These are phyloP conservation scores for Lipophrys pholis DNA, from an alignment of 2,113 vertebrate species.

Conservation along the genomic window DNA sequence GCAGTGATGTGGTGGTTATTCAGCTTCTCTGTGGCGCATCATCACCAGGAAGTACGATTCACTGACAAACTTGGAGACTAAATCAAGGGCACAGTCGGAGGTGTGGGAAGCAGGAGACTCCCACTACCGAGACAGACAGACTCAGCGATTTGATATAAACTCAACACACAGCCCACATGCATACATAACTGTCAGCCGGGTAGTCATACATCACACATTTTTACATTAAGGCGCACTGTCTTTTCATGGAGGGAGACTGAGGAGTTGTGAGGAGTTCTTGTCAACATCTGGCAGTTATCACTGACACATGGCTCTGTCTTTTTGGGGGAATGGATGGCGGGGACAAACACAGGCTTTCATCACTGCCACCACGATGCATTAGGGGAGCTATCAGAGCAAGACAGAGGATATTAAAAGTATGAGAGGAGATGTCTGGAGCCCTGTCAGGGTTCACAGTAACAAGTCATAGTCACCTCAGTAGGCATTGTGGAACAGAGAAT, in stretches of 20 bases:
- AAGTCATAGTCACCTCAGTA: slow-evolving; percentile 46
- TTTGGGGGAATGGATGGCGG: slow-evolving; percentile 56
- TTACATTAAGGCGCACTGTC: slow-evolving; percentile 27
- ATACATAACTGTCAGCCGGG: slow-evolving; percentile 54
- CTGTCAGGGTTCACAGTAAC: slow-evolving; percentile 54
- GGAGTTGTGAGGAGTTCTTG: slow-evolving; percentile 55
- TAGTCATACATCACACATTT: slow-evolving; percentile 26
- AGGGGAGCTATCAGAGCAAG: slow-evolving; percentile 72
- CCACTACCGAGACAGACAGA: slow-evolving; percentile 17
- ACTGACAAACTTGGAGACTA: slow-evolving; percentile 60
- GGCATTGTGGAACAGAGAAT: slow-evolving; percentile 30
- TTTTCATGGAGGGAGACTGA: slow-evolving; percentile 13
- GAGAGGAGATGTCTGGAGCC: slow-evolving; percentile 55
- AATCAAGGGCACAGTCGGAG: slow-evolving; percentile 60
- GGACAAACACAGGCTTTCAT: slow-evolving; percentile 64
- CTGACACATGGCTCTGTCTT: slow-evolving; percentile 64
- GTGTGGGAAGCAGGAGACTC: slow-evolving; percentile 41
- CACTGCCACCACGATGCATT: slow-evolving; percentile 66
- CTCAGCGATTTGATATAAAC: slow-evolving; percentile 31
- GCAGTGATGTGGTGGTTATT: slow-evolving; percentile 47
- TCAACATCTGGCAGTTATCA: slow-evolving; percentile 52
- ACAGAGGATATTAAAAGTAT: slow-evolving; percentile 79
- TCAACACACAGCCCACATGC: slow-evolving; percentile 40
- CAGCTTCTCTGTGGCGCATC: slow-evolving; percentile 35
- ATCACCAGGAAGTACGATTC: slow-evolving; percentile 64